Evolutionary conservation across 2,797 vertebrate species (phyloP), one percentile per base, ranked within the genome.

Genomic region (Peromyscus eremicus): DNA sequence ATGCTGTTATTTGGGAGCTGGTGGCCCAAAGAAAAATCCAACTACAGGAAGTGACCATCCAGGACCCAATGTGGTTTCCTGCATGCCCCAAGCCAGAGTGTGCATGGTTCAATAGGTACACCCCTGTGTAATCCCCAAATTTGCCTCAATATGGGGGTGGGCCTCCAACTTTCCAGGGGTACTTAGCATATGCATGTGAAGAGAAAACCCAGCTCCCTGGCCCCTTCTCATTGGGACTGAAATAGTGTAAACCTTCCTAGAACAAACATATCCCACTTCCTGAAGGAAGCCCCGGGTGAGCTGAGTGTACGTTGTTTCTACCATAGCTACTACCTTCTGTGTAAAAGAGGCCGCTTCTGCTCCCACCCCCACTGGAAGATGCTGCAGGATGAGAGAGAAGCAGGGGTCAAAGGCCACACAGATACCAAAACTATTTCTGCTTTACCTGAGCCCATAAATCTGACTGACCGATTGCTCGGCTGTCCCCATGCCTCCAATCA

Each of bases 381-480:
- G 40, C 89, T 70, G 17, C 46, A 83, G 71, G 43, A 11, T 4
- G 91, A 70, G 34, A 94, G 40, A 83, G 43, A 90, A 60, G 89
- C 27, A 23, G 14, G 79, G 73, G 23, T 87, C 91, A 91, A 71
- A 87, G 70, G n/a, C n/a, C 75, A 85, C 32, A 49, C 49, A 73
- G 68, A 92, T 75, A 68, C 52, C 60, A 52, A 82, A 95, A 89
- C 2, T n/a, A 87, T 29, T 92, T 82, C 40, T 32, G 55, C 60
- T 92, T 89, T 89, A 93, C 66, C 86, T 37, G 64, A 62, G 71
- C 43, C 83, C 52, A 6, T 27, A 88, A 85, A 55, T 71, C 90
- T 40, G 76, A 83, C 34, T 1, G 7, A 88, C 16, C 66, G 73
- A 64, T 21, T 14, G 40, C 40, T 79, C 27, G 12, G 34, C 62